A percentile compares a stretch with the other conserved stretches of the same genome.
Evolutionary conservation across 2,888 invertebrate genomes (phyloP).

Genomic region (Polia nebulosa): DNA sequence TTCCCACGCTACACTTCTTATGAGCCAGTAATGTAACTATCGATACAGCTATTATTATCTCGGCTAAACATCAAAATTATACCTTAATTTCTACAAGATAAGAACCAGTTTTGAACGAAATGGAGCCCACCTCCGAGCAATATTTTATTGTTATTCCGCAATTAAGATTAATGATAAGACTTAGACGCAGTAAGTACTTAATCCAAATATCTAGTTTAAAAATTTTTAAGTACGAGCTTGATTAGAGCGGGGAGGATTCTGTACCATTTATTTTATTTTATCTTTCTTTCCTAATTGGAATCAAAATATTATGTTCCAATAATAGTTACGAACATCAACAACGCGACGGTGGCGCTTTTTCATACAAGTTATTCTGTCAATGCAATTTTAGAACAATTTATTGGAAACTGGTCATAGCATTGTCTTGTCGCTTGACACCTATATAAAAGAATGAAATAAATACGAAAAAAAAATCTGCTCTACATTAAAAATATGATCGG

Average conservation of each 20-base stretch:
- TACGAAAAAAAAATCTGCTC: no score
- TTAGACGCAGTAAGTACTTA: slow-evolving; percentile 89
- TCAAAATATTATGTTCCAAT: neutral
- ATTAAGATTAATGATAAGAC: slow-evolving; percentile 91
- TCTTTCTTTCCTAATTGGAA: neutral
- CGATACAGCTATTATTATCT: slow-evolving; percentile 84
- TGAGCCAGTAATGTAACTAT: slow-evolving; percentile 85
- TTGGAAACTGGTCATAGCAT: no score
- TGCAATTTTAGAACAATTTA: no score
- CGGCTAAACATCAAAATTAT: slow-evolving; percentile 70
- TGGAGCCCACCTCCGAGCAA: slow-evolving; percentile 78
- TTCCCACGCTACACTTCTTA: slow-evolving; percentile 91
- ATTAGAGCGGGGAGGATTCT: slow-evolving; percentile 57
- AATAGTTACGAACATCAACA: neutral
- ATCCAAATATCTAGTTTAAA: slow-evolving; percentile 89
- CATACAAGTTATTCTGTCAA: no score
- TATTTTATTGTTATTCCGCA: slow-evolving; percentile 91
- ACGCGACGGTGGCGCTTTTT: neutral
- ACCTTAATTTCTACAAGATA: slow-evolving; percentile 76
- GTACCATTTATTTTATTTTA: slow-evolving; percentile 50
- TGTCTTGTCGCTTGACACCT: no score
- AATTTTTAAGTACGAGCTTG: slow-evolving; percentile 67
- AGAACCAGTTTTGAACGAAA: slow-evolving; percentile 75
- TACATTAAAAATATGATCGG: no score
- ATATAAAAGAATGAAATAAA: no score